phyloP scores from a whole-genome alignment of 2,113 vertebrate genomes.

The Hippocampus mohnikei region DNA sequence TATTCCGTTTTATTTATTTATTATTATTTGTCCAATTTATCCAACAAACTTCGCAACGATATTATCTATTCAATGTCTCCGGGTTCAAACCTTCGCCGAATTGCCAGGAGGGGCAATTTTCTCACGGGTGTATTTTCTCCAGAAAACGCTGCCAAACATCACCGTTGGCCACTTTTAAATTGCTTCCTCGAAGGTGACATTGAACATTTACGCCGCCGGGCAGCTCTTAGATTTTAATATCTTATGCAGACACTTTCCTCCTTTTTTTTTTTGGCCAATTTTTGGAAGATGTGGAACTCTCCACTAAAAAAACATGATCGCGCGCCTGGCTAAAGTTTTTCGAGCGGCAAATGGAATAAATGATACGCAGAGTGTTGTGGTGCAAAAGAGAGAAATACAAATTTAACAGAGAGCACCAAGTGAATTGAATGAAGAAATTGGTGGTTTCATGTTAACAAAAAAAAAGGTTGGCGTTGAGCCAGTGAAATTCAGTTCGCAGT shows the following conservation, averaged over 20 bases:
- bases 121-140: constrained; percentile 32
- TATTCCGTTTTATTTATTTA: background rate
- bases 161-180: constrained; percentile 26
- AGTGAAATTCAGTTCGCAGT: background rate
- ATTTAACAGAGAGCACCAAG: background rate
- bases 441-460: background rate
- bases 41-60: constrained; percentile 18
- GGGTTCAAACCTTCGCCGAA: constrained; percentile 32
- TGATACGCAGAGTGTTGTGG: background rate
- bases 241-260: constrained; percentile 21
- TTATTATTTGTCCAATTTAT: constrained; percentile 21
- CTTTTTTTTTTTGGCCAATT: background rate
- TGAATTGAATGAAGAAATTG: background rate
- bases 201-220: constrained; percentile 27
- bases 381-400: background rate
- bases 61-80: constrained; percentile 35
- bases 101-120: constrained; percentile 25
- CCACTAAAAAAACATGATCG: background rate
- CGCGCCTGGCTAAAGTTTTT: background rate
- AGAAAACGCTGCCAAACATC: constrained; percentile 29
- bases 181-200: constrained; percentile 27
- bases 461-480: background rate
- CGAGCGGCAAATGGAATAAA: background rate
- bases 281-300: constrained; percentile 5
- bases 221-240: constrained; percentile 25